These are phyloP conservation scores for Drosophila nr. perissopoda DNA, from an alignment of 2,888 invertebrate genomes.

Conservation along the genomic window DNA sequence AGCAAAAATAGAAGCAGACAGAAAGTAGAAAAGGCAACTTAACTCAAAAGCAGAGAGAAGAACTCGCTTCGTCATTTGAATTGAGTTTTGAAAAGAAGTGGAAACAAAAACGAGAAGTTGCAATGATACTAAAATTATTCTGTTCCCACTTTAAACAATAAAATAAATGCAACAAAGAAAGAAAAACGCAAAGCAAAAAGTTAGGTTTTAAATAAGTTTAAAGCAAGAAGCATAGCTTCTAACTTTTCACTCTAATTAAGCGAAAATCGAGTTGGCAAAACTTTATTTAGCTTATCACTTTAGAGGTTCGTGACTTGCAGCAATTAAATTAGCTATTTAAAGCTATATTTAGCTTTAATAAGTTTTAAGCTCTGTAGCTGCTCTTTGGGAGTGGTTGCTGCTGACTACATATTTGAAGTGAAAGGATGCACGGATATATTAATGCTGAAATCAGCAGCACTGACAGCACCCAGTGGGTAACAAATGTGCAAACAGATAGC, in stretches of 20 bases:
- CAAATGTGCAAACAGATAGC: conserved; percentile 51
- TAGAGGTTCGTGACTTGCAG: neutral
- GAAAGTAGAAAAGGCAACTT: neutral
- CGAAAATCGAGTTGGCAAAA: neutral
- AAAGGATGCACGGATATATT: conserved; percentile 58
- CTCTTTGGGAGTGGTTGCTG: neutral
- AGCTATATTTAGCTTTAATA: neutral
- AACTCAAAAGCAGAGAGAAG: neutral
- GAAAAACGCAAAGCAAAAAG: neutral
- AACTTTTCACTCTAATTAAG: neutral
- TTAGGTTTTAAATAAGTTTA: neutral
- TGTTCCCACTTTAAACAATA: neutral
- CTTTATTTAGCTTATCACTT: neutral
- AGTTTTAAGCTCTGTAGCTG: neutral
- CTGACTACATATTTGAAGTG: conserved; percentile 36
- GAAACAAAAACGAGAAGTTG: neutral
- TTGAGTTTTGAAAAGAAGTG: neutral
- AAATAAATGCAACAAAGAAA: neutral
- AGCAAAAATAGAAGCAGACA: neutral
- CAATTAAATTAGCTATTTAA: neutral
- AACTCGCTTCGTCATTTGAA: neutral
- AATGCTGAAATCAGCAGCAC: conserved; percentile 60
- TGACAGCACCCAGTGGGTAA: conserved; percentile 44
- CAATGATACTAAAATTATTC: neutral
- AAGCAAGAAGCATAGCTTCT: neutral